Evolutionary conservation across 2,888 invertebrate species (phyloP).

Genomic region (Conops quadrifasciatus): DNA sequence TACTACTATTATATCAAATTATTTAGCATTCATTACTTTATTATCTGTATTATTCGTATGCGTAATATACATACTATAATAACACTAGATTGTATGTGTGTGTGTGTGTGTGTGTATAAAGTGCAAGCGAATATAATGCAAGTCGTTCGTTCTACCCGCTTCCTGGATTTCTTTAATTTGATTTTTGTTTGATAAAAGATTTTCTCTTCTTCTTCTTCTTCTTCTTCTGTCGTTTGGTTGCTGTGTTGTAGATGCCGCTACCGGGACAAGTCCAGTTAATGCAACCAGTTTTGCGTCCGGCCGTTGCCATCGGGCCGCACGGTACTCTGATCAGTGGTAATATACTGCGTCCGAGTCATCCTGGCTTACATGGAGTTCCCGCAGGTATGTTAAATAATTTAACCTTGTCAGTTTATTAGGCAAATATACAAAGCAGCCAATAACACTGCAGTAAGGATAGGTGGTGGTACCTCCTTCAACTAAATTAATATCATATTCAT

Average conservation of each 20-base stretch:
- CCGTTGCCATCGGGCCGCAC: constrained; percentile 63
- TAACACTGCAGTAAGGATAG: no score
- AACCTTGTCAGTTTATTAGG: not conserved
- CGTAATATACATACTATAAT: constrained; percentile 6
- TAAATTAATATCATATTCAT: no score
- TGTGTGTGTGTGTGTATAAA: constrained; percentile 40
- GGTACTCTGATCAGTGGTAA: constrained; percentile 61
- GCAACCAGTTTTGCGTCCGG: constrained; percentile 64
- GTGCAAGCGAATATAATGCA: constrained; percentile 25
- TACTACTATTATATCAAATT: constrained; percentile 26
- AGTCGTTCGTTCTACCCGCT: constrained; percentile 31
- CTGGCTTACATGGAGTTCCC: constrained; percentile 61
- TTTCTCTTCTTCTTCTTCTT: constrained; percentile 32
- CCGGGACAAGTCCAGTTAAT: constrained; percentile 63
- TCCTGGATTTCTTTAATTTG: constrained; percentile 5
- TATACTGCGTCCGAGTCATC: constrained; percentile 59
- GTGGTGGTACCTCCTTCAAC: no score
- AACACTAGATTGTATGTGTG: constrained; percentile 36
- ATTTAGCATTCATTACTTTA: constrained; percentile 27
- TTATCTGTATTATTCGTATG: constrained; percentile 21
- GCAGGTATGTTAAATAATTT: constrained; percentile 54
- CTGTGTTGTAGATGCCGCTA: constrained; percentile 52
- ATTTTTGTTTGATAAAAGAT: constrained; percentile 16
- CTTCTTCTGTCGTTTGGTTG: constrained; percentile 27
- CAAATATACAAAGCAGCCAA: not conserved